phyloP scores from a whole-genome alignment of 1,140 invertebrate species.

The Pemphigus obesinymphae region DNA sequence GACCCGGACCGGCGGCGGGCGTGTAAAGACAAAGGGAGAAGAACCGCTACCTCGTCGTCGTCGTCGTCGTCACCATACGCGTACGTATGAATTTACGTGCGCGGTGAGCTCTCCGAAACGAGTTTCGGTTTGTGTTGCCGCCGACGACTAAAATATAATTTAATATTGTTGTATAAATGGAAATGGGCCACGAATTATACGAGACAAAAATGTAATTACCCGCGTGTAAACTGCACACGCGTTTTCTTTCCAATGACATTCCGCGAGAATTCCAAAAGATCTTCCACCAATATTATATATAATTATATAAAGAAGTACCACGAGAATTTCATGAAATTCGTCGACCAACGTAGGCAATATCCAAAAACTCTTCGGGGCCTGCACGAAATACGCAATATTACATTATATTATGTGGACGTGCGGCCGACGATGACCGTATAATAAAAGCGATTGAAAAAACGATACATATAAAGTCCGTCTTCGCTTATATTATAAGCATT shows the following conservation, averaged over 20 bases:
- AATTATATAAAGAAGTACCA: neutral
- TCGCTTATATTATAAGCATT: too few relatives aligned
- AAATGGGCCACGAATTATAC: too few relatives aligned
- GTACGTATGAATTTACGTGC: neutral
- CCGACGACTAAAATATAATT: neutral
- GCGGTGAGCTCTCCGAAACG: neutral
- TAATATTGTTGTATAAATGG: too few relatives aligned
- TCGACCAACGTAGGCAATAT: too few relatives aligned
- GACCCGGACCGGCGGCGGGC: neutral
- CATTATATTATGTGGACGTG: neutral
- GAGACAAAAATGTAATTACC: too few relatives aligned
- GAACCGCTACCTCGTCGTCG: neutral
- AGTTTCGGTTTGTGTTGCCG: neutral
- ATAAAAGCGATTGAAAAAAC: neutral
- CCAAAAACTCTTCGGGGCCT: too few relatives aligned
- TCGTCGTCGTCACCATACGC: neutral
- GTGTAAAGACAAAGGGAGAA: neutral
- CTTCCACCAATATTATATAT: too few relatives aligned
- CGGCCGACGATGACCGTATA: neutral
- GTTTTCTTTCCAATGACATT: neutral
- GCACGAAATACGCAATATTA: neutral
- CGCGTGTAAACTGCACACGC: too few relatives aligned
- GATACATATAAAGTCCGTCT: too few relatives aligned
- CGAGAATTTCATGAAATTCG: too few relatives aligned
- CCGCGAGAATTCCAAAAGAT: neutral